phyloP scores from a whole-genome alignment of 2,113 vertebrate species.

The Rhizomys pruinosus region DNA sequence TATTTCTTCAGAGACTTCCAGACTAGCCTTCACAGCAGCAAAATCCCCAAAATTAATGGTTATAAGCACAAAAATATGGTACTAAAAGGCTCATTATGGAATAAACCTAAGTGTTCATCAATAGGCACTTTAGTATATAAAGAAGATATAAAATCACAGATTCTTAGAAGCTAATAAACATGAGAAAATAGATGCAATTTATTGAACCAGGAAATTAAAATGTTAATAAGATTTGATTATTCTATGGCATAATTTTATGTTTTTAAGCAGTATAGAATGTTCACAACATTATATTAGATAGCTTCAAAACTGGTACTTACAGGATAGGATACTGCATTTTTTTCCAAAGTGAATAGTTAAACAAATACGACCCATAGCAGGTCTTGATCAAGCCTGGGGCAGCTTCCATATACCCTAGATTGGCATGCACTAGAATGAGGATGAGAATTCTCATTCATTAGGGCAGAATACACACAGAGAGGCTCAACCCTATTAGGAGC shows the following conservation, averaged over 20 bases:
- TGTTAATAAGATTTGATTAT: constrained; percentile 47
- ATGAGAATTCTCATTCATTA: background rate
- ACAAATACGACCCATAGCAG: constrained; percentile 11
- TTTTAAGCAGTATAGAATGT: background rate
- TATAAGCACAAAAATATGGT: background rate
- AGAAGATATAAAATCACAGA: background rate
- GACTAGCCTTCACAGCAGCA: constrained; percentile 9
- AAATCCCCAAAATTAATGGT: constrained; percentile 21
- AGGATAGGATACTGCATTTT: background rate
- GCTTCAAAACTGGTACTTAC: background rate
- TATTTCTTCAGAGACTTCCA: constrained; percentile 47
- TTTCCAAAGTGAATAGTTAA: constrained; percentile 23
- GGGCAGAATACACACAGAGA: background rate
- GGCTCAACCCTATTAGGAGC: background rate
- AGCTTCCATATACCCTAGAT: background rate
- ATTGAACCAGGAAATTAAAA: background rate
- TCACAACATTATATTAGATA: background rate
- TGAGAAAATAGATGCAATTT: background rate
- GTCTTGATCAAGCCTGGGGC: background rate
- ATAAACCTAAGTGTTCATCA: background rate
- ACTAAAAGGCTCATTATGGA: constrained; percentile 11
- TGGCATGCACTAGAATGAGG: background rate
- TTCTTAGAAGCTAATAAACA: background rate
- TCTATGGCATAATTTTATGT: background rate
- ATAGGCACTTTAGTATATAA: background rate